phyloP scores from a whole-genome alignment of 2,113 vertebrate genomes.

The Dunckerocampus dactyliophorus region DNA sequence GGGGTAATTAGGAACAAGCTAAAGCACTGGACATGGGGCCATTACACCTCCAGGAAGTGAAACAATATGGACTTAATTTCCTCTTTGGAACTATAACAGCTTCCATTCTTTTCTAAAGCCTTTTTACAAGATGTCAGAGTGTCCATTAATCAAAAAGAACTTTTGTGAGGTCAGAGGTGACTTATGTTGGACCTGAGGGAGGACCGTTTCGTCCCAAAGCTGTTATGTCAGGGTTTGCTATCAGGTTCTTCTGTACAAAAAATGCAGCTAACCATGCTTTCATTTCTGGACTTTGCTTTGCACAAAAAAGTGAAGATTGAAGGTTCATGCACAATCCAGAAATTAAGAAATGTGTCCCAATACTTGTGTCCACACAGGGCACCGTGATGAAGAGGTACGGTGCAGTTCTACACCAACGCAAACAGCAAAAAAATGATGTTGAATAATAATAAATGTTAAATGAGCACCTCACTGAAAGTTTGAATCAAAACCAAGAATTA shows the following conservation, averaged over 20 bases:
- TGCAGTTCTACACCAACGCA: not conserved
- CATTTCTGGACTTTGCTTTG: no score
- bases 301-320: no score
- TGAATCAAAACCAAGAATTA: not conserved
- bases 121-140: not conserved
- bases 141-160: not conserved
- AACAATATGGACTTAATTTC: not conserved
- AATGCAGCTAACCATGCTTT: no score
- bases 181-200: not conserved
- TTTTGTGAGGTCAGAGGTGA: not conserved
- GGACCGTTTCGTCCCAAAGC: not conserved
- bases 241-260: no score
- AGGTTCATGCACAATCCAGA: no score
- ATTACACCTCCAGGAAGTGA: not conserved
- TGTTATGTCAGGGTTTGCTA: no score
- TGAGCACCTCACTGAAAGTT: no score
- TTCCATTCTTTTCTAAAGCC: not conserved
- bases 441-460: not conserved
- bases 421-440: not conserved
- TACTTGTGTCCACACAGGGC: not conserved
- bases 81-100: not conserved
- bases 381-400: not conserved
- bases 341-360: not conserved
- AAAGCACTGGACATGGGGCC: not conserved
- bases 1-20: not conserved